phyloP scores from a whole-genome alignment of 64 coral and sea anemone species.

The Pachyseris speciosa region DNA sequence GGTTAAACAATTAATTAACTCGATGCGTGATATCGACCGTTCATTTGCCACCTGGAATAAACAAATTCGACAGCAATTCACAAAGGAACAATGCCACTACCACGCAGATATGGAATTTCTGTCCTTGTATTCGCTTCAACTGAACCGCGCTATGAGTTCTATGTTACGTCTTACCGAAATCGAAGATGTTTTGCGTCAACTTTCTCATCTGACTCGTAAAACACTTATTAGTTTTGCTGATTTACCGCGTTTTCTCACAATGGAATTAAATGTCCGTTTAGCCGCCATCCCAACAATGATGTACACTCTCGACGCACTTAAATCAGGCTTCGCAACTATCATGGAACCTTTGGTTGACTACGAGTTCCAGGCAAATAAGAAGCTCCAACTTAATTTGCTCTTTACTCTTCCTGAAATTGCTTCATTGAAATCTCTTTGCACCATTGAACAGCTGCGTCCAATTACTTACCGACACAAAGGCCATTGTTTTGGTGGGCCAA shows the following conservation, averaged over 20 bases:
- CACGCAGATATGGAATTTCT: conserved; percentile 17
- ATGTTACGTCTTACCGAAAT: conserved; percentile 11
- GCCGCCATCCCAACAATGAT: background rate
- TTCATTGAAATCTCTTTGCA: background rate
- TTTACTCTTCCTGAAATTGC: conserved; percentile 20
- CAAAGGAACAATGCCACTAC: background rate
- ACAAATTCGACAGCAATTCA: background rate
- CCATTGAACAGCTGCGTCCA: conserved; percentile 13
- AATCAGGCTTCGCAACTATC: conserved; percentile 9
- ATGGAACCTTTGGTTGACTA: conserved; percentile 24
- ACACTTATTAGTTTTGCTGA: background rate
- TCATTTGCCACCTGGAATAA: background rate
- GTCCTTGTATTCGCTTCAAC: background rate
- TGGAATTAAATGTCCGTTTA: background rate
- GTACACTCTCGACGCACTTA: background rate
- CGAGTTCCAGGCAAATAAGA: background rate
- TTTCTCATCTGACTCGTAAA: conserved; percentile 29
- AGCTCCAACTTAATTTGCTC: background rate
- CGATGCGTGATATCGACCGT: background rate
- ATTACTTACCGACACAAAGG: background rate
- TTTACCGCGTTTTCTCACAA: background rate
- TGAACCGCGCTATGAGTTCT: conserved; percentile 2
- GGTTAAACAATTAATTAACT: conserved; percentile 1
- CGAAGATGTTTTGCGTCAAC: conserved; percentile 10
- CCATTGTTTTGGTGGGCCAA: no score